A percentile compares a stretch with the other conserved stretches of the same genome.
phyloP scores from a whole-genome alignment of 2,888 invertebrate genomes.

The Papilio gigon region DNA sequence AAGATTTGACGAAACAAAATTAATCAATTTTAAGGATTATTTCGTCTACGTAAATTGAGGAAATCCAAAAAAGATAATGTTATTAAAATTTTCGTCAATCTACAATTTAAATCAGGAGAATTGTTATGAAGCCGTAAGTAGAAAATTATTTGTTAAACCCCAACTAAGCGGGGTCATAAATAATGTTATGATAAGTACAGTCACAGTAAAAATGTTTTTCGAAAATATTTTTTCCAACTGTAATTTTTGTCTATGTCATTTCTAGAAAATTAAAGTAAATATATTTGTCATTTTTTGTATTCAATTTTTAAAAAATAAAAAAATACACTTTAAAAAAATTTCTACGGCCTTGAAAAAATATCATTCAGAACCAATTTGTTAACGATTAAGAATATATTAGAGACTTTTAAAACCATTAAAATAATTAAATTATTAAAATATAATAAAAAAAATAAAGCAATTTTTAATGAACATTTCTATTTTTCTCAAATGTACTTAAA shows the following conservation, averaged over 20 bases:
- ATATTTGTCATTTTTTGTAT: too few species aligned
- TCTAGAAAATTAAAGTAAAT: too few species aligned
- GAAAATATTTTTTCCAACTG: not conserved
- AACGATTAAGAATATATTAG: not conserved
- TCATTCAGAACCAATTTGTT: too few species aligned
- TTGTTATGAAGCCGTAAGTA: not conserved
- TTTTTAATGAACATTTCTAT: conserved; percentile 15
- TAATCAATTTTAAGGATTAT: conserved; percentile 23
- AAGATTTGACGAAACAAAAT: conserved; percentile 15
- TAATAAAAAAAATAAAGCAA: not conserved
- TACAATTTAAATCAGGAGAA: not conserved
- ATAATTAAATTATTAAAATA: not conserved
- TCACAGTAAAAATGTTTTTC: not conserved
- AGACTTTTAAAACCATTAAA: not conserved
- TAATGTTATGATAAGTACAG: conserved; percentile 25
- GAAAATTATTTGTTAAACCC: conserved; percentile 23
- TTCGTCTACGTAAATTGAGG: conserved; percentile 1
- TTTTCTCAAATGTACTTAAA: conserved; percentile 46
- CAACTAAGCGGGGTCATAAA: conserved; percentile 1
- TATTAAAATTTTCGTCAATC: conserved; percentile 4
- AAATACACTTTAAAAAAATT: too few species aligned
- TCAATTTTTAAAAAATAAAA: too few species aligned
- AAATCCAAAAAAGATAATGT: conserved; percentile 9
- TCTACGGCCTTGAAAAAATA: too few species aligned
- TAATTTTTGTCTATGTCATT: too few species aligned